These are phyloP conservation scores for Myotis lucifugus DNA, from an alignment of 2,113 vertebrate genomes.

Conservation along the genomic window DNA sequence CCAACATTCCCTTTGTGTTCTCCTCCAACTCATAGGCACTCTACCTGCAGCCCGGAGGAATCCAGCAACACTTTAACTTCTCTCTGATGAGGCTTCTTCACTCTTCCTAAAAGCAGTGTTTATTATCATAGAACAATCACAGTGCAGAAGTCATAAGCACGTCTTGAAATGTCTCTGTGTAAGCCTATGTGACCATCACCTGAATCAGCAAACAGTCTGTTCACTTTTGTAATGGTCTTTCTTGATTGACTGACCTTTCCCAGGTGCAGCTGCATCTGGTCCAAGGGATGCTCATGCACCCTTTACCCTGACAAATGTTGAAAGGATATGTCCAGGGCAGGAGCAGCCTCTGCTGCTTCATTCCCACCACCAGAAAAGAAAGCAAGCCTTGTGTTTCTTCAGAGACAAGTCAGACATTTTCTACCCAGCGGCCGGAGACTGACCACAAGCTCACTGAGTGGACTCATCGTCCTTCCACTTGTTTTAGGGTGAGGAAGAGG, in stretches of 20 bases:
- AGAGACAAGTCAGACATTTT: background rate
- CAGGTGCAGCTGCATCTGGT: background rate
- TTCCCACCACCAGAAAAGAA: background rate
- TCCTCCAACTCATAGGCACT: background rate
- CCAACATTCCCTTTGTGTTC: background rate
- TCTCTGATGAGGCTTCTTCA: background rate
- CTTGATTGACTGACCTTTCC: background rate
- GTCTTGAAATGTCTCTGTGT: background rate
- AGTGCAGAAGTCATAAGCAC: background rate
- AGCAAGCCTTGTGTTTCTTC: background rate
- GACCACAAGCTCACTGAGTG: background rate
- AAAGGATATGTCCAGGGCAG: background rate
- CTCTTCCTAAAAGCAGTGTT: background rate
- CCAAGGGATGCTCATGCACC: background rate
- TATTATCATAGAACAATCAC: background rate
- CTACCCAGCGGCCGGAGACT: background rate
- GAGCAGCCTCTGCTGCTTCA: background rate
- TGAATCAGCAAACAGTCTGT: background rate
- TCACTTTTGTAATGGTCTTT: background rate
- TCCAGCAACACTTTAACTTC: background rate
- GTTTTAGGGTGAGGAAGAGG: background rate
- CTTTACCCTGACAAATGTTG: background rate
- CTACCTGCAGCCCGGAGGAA: background rate
- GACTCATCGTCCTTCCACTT: background rate
- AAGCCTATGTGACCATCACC: rapidly evolving